Evolutionary conservation across 2,113 vertebrate genomes (phyloP), one percentile per base, ranked within the genome.

Genomic region (Phalacrocorax carbo): DNA sequence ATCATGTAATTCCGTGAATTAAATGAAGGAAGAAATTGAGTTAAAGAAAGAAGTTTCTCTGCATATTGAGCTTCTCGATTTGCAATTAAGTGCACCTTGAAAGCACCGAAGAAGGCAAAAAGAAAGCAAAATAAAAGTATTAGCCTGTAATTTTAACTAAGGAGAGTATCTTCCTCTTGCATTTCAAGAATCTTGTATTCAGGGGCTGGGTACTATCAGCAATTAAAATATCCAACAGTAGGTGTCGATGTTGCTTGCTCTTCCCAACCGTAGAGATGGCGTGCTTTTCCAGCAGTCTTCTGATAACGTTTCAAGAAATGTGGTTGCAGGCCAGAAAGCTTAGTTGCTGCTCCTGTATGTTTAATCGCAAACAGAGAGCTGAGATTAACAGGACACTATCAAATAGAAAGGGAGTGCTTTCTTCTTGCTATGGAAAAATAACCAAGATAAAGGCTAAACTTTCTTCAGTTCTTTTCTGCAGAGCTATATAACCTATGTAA

Each of bases 241-340:
- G 96, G 55, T 88, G 96, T 94, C 96, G 11, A 54, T 88, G 92
- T 97, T 93, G 93, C 29, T 83, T 46, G 85, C 82, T 87, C 15
- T 72, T 66, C 54, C 48, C 42, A 14, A 10, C 13, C 8, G 0
- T 2, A 26, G 0, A 12, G 11, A 3, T 4, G 6, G 3, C 20
- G 21, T 4, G 44, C 9, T 64, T 78, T 61, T 13, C 55, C 12
- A 3, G 69, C 60, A 20, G 49, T 3, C 8, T 46, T 42, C 30
- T 16, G 54, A 2, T 34, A 48, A 25, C 49, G 3, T 32, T 46
- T 10, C 55, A 8, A 13, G 71, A 34, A 44, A 78, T 10, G 29
- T 6, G 11, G 11, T 60, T 11, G 32, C 38, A 10, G 44, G 44
- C 14, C 68, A 5, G 27, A 25, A 6, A 49, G 36, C 40, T 38